Percentiles rank a stretch among this genome's conserved stretches.
phyloP scores from a whole-genome alignment of 2,113 vertebrate species.

The Edolisoma coerulescens region DNA sequence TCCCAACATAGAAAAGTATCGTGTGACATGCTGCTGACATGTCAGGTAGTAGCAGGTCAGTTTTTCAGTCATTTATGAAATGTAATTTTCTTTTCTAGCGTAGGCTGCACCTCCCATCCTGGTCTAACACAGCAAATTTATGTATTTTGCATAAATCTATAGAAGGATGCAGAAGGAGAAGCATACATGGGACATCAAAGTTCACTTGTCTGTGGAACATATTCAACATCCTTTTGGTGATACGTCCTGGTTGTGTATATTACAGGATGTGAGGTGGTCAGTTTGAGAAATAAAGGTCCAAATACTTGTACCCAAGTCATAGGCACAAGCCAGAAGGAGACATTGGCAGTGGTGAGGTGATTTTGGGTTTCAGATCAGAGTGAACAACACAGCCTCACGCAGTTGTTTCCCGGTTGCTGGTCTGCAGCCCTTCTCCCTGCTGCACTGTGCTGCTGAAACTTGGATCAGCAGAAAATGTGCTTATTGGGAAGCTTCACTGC shows the following conservation, averaged over 20 bases:
- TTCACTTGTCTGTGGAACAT: not conserved
- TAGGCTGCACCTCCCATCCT: not conserved
- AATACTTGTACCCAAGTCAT: rapidly evolving
- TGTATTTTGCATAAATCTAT: not conserved
- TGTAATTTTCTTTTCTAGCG: not conserved
- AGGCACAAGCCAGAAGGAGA: not conserved
- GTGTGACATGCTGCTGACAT: not conserved
- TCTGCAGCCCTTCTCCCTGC: not conserved
- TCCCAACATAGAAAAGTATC: not conserved
- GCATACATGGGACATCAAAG: not conserved
- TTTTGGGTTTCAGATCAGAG: not conserved
- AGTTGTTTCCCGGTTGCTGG: not conserved
- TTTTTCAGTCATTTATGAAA: not conserved
- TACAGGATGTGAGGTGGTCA: not conserved
- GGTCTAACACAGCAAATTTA: not conserved
- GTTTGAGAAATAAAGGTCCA: not conserved
- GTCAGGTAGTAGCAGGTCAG: not conserved
- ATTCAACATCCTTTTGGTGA: not conserved
- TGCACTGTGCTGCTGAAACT: not conserved
- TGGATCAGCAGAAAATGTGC: not conserved
- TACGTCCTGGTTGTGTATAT: not conserved
- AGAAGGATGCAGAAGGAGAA: not conserved
- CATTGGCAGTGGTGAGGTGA: not conserved
- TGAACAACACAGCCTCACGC: rapidly evolving
- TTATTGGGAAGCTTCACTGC: not conserved